Evolutionary conservation across 35 echinoderm and acorn worm genomes (phyloP), one percentile per base, ranked within the genome.

Genomic region (Strongylocentrotus purpuratus): DNA sequence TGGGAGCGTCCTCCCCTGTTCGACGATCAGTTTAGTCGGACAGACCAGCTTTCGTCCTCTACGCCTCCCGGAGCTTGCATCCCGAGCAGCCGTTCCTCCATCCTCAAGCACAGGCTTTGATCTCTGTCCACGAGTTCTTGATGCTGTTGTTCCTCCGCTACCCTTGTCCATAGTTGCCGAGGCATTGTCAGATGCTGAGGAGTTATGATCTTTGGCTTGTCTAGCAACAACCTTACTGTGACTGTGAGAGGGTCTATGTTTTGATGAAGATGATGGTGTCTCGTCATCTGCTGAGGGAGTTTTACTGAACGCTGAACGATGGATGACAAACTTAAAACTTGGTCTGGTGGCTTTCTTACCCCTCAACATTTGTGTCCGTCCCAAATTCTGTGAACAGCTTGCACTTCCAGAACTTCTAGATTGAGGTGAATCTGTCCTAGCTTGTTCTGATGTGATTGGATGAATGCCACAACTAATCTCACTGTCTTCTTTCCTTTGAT

Each of bases 261-360:
- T 46, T 89, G 32, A 45, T 33, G 31, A 45, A 89, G 87, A 45
- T 89, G 32, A 45, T 45, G 48, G 31, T 14, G 48, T 31, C 35
- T 58, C n/a, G 15, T 93, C 46, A 12, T 18, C 45, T 93, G 25
- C 25, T 93, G 45, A n/a, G 10, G 46, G 91, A 89, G 46, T 58
- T 58, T 93, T 93, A 46, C 46, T 93, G 48, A 93, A 93, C 32
- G 91, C 91, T 48, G 91, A 93, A 25, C 0, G 91, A 58, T 93
- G 91, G 48, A 93, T 93, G 4, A 93, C 48, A 93, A 93, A 93
- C 10, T 55, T 13, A 93, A 93, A 47, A 32, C 5, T 2, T 58
- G 91, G 91, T 55, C 91, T 47, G 9, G 32, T 33, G 2, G 5
- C 33, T 78, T 78, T 78, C 65, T 78, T 78, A 22, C 65, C 20